These are phyloP conservation scores for Leucoma salicis DNA, from an alignment of 2,888 invertebrate genomes.

Conservation along the genomic window DNA sequence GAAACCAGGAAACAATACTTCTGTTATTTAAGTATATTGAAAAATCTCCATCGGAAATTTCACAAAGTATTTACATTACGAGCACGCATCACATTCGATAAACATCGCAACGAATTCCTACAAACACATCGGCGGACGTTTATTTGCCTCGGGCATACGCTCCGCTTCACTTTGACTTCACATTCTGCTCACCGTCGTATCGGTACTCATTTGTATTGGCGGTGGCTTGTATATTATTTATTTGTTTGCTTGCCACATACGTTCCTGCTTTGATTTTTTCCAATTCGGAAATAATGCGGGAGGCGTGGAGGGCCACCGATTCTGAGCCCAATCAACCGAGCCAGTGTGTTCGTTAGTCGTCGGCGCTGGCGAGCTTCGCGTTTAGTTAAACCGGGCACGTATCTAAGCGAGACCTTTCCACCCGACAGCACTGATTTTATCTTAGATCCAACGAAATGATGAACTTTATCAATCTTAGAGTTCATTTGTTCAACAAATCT, in stretches of 20 bases:
- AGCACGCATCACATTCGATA: constrained; percentile 70
- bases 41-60: constrained; percentile 28
- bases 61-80: constrained; percentile 55
- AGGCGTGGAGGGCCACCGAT: constrained; percentile 65
- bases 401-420: constrained; percentile 73
- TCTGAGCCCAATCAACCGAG: constrained; percentile 71
- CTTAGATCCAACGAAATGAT: constrained; percentile 59
- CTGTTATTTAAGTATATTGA: no score
- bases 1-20: no score
- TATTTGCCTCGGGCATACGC: constrained; percentile 74
- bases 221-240: constrained; percentile 75
- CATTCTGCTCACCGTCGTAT: constrained; percentile 70
- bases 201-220: constrained; percentile 80
- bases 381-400: constrained; percentile 75
- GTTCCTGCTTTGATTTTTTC: constrained; percentile 79
- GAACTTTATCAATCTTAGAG: constrained; percentile 59
- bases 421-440: constrained; percentile 75
- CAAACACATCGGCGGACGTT: constrained; percentile 77
- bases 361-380: constrained; percentile 53
- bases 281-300: constrained; percentile 77
- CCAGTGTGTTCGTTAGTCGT: constrained; percentile 57
- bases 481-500: constrained; percentile 55
- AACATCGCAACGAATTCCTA: constrained; percentile 75
- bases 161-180: constrained; percentile 64
- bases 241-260: constrained; percentile 77